Percentiles rank a stretch among this genome's conserved stretches.
Conservation (phyloP, 1,140 invertebrate genomes). For the Chionoecetes opilio region DNA sequence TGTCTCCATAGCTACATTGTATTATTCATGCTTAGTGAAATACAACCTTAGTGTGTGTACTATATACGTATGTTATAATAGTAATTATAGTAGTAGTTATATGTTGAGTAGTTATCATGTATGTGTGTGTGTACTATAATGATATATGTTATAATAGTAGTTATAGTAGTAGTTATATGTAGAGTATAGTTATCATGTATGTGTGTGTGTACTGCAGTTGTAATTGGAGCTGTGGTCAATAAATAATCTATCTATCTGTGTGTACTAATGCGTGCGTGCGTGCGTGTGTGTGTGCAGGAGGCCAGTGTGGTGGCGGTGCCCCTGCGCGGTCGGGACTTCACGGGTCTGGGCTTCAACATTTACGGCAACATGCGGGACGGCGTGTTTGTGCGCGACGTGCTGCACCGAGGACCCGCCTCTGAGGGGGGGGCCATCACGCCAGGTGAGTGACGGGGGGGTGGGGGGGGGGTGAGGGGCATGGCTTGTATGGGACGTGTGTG, state of each 20-base stretch:
- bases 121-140: neutral
- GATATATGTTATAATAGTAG: no score
- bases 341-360: conserved; percentile 95
- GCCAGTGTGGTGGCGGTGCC: conserved; percentile 87
- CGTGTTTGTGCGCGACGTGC: conserved; percentile 93
- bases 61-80: no score
- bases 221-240: neutral
- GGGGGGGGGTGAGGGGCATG: neutral
- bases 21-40: no score
- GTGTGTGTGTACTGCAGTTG: conserved; percentile 28
- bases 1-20: no score
- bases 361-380: conserved; percentile 95
- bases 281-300: conserved; percentile 83
- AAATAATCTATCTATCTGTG: neutral
- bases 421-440: conserved; percentile 92
- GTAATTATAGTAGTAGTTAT: neutral
- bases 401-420: conserved; percentile 93
- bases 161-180: neutral
- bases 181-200: neutral
- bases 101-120: neutral
- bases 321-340: conserved; percentile 93
- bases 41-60: no score
- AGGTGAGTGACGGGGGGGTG: conserved; percentile 86
- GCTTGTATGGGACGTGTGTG: neutral
- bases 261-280: neutral